These are phyloP conservation scores for Podargus strigoides DNA, from an alignment of 2,797 vertebrate species.

Conservation along the genomic window DNA sequence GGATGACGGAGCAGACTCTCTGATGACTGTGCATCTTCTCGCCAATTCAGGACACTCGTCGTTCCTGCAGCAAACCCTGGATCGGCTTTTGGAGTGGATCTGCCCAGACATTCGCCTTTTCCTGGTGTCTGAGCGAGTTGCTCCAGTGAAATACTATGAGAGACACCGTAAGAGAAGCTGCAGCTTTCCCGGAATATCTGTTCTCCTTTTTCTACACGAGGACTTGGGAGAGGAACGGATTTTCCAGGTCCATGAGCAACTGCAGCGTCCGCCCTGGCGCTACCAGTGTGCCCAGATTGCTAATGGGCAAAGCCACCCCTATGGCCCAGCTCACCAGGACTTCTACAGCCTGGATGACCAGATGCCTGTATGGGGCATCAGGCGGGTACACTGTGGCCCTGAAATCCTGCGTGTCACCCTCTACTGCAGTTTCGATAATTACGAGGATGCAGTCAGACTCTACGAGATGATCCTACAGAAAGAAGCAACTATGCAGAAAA, in stretches of 20 bases:
- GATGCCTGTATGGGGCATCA: constrained; percentile 91
- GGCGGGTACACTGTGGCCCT: constrained; percentile 79
- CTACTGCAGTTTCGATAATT: constrained; percentile 88
- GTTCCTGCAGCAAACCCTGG: constrained; percentile 85
- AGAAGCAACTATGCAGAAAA: constrained; percentile 79
- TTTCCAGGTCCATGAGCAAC: constrained; percentile 81
- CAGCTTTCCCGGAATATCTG: constrained; percentile 84
- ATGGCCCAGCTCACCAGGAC: constrained; percentile 76
- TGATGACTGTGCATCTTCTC: constrained; percentile 87
- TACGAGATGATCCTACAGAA: constrained; percentile 88
- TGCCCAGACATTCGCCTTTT: constrained; percentile 84
- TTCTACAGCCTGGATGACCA: constrained; percentile 87
- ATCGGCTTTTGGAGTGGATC: constrained; percentile 82
- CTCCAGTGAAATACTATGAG: constrained; percentile 67
- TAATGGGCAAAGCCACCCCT: constrained; percentile 34
- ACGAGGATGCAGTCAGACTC: constrained; percentile 84
- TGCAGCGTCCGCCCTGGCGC: constrained; percentile 88
- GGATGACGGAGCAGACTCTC: constrained; percentile 57
- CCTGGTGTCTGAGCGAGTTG: constrained; percentile 85
- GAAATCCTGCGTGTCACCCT: constrained; percentile 88
- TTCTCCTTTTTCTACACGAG: constrained; percentile 89
- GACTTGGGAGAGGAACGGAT: constrained; percentile 86
- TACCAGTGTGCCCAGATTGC: constrained; percentile 76
- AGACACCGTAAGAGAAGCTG: constrained; percentile 50
- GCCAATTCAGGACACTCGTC: constrained; percentile 80